These are phyloP conservation scores for Drosophila subquinaria DNA, from an alignment of 2,888 invertebrate genomes.

Conservation along the genomic window DNA sequence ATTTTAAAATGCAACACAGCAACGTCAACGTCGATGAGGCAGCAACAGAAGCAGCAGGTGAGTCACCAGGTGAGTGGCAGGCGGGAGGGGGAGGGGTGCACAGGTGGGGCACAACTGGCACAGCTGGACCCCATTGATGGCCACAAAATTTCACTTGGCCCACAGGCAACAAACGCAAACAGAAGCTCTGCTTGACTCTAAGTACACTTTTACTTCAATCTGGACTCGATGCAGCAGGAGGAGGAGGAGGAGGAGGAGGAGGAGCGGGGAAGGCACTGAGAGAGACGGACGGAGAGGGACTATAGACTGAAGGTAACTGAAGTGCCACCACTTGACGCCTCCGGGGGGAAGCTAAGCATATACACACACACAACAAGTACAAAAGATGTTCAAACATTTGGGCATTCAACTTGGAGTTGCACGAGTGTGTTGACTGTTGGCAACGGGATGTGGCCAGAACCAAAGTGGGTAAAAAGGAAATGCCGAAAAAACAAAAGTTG, in stretches of 20 bases:
- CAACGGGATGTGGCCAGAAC: slow-evolving; percentile 21
- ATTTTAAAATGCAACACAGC: slow-evolving; percentile 73
- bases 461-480: not conserved
- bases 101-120: not conserved
- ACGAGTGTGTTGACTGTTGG: slow-evolving; percentile 4
- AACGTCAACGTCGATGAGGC: slow-evolving; percentile 8
- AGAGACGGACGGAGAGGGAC: too few relatives aligned
- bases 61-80: slow-evolving; percentile 25
- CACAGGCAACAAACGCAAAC: slow-evolving; percentile 44
- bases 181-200: slow-evolving; percentile 39
- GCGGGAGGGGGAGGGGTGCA: not conserved
- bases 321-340: slow-evolving; percentile 24
- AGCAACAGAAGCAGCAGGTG: slow-evolving; percentile 21
- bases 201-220: slow-evolving; percentile 44
- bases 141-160: slow-evolving; percentile 48
- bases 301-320: not conserved
- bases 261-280: not conserved
- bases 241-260: not conserved
- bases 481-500: not conserved
- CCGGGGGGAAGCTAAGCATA: slow-evolving; percentile 20
- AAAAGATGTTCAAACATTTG: slow-evolving; percentile 63
- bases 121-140: slow-evolving; percentile 39
- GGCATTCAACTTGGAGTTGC: slow-evolving; percentile 45
- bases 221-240: slow-evolving; percentile 5
- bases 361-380: slow-evolving; percentile 38